Evolutionary conservation across 1,140 invertebrate genomes (phyloP), one percentile per base, ranked within the genome.

Genomic region (Heliothis subflexa): DNA sequence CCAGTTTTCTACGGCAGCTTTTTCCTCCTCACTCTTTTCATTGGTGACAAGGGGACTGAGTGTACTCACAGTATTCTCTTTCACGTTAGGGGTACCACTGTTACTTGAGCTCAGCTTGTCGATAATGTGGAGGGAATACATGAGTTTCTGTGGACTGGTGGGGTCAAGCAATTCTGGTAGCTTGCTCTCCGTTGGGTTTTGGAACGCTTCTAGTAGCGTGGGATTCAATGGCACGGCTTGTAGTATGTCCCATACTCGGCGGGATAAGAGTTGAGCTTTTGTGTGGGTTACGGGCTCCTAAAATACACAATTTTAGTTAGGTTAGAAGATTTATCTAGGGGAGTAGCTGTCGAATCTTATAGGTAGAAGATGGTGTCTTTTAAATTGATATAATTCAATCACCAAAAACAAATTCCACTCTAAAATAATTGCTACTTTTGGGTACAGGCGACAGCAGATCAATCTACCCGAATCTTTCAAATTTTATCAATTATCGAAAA

Each of bases 51-150:
- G 18, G 9, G 64, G 64, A 13, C 47, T 52, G 3, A 68, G 47
- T 0, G 82, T 83, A 13, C 71, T 85, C 21, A 81, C 84, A 5
- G 85, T 28, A 33, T 81, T 66, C 62, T 94, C 89, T 45, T 91
- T 91, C 14, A 85, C 71, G 78, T 88, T 90, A 5, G 89, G 66
- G 14, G 82, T 73, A 50, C 73, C 45, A 80, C 79, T 89, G 16
- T 86, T 90, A 52, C 89, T 91, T 71, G 88, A 92, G 81, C 91
- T 93, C 68, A 93, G 84, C 78, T 96, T 96, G 74, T 99, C 98
- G 1, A 99, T 97, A 73, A 99, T 99, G 88, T 99, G 98, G 54
- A 99, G 91, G 0, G 98, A 98, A 90, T 99, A 99, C 97, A 99
- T 99, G 57, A 99, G 95, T 89, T 98, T 98, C 91, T 99, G 98